A percentile compares a stretch with the other conserved stretches of the same genome.
These are phyloP conservation scores for Saxidomus purpurata DNA, from an alignment of 1,140 invertebrate species.

Conservation along the genomic window DNA sequence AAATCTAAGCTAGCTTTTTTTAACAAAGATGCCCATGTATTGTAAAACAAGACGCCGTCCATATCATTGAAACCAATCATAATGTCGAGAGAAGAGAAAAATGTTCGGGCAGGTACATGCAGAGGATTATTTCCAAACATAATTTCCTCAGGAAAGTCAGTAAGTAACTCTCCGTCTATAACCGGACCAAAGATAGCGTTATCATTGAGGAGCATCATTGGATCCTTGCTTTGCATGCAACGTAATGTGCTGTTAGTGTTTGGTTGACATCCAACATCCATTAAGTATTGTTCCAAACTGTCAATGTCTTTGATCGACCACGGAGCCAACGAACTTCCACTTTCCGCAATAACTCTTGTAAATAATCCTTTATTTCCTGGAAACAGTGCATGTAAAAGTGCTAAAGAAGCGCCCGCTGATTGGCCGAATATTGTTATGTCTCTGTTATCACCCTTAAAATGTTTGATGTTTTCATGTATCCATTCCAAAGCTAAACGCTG, in stretches of 20 bases:
- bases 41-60: constrained; percentile 49
- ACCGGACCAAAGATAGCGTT: constrained; percentile 13
- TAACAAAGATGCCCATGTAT: background rate
- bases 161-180: constrained; percentile 60
- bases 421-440: constrained; percentile 40
- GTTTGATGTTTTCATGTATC: constrained; percentile 38
- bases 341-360: constrained; percentile 42
- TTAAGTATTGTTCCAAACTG: background rate
- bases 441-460: constrained; percentile 19
- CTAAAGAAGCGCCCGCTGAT: constrained; percentile 31
- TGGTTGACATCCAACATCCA: background rate
- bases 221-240: background rate
- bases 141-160: constrained; percentile 42
- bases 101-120: background rate
- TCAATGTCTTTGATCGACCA: constrained; percentile 82
- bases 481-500: constrained; percentile 46
- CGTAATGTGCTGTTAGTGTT: constrained; percentile 85
- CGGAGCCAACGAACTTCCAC: constrained; percentile 11
- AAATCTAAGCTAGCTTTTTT: background rate
- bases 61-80: constrained; percentile 52
- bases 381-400: constrained; percentile 43
- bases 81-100: constrained; percentile 64
- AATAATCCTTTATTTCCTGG: constrained; percentile 38
- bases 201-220: background rate
- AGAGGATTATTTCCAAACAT: background rate